Base-by-base conservation (phyloP, 2,888 invertebrate genomes). In the Himalopsyche japonica region DNA sequence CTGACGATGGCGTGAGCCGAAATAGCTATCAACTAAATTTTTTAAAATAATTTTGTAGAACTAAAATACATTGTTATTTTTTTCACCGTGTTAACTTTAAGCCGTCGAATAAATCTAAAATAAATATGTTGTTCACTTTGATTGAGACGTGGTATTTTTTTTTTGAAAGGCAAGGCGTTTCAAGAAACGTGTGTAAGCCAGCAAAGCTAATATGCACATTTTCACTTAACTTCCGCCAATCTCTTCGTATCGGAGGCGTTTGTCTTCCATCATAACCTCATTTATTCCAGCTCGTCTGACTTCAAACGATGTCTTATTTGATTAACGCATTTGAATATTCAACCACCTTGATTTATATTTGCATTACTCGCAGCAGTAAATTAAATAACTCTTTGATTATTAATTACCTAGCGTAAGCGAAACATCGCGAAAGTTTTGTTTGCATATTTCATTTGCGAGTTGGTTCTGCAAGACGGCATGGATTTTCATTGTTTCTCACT, bases 301-400 rank as follows among this genome's bases (percentile, higher is more conserved):
- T 32, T 79, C 83, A 79, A 85, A 79, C 83, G 84, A n/a, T 48
- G 79, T 77, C 76, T 83, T 83, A 85, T 85, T 85, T 82, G 85
- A 85, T 85, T 82, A 85, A 37, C 79, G 84, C 79, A 84, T 79
- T 85, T 85, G 85, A 85, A 85, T 85, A 85, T 85, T 85, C 85
- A 84, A 76, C 76, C 85, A 80, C 79, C 76, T 79, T 77, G 85
- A 83, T 84, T 84, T 85, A 34, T 85, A 47, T 85, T 85, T 83
- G 83, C 85, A 70, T 77, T 79, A 24, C 79, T 57, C 64, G 79
- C 64, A 70, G 43, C 70, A 30, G 24, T 43, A 82, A 82, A 79
- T 82, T 48, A 78, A 57, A 79, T 77, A 82, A 82, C 43, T 82
- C 85, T 85, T 85, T 85, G 82, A 85, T 85, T 82, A 85, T 83